Percentiles rank a stretch among this genome's conserved stretches.
Evolutionary conservation across 1,140 invertebrate genomes (phyloP).

Genomic region (Reticulitermes speratus): DNA sequence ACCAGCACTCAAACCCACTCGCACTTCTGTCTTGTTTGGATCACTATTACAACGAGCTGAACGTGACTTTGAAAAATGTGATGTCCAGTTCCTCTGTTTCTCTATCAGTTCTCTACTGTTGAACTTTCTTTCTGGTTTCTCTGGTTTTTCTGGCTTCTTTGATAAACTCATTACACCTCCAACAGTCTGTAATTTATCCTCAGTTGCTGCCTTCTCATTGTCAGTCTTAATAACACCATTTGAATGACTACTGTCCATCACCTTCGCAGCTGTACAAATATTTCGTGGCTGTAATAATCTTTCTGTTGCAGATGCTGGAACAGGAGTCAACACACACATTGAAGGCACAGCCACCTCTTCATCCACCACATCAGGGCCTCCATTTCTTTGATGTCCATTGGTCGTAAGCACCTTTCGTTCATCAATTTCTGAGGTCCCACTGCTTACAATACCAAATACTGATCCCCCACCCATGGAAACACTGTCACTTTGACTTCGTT

Average conservation of each 20-base stretch:
- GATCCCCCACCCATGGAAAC: constrained; percentile 3
- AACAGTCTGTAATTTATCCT: not conserved
- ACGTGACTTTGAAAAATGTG: constrained; percentile 78
- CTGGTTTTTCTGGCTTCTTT: constrained; percentile 60
- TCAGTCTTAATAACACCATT: not conserved
- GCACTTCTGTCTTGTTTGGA: constrained; percentile 52
- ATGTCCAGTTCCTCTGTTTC: constrained; percentile 88
- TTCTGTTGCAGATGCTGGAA: not conserved
- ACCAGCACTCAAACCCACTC: constrained; percentile 38
- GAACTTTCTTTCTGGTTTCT: constrained; percentile 77
- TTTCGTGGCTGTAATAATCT: not conserved
- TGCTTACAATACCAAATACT: constrained; percentile 5
- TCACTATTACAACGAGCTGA: constrained; percentile 62
- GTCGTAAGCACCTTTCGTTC: not conserved
- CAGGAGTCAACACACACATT: not conserved
- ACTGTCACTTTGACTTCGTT: constrained; percentile 16
- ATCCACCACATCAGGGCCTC: not conserved
- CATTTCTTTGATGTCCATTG: constrained; percentile 13
- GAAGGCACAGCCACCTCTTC: not conserved
- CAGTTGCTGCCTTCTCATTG: not conserved
- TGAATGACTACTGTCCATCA: not conserved
- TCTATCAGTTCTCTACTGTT: constrained; percentile 84
- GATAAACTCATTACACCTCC: not conserved
- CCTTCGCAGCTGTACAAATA: not conserved
- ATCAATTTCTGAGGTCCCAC: constrained; percentile 21